These are phyloP conservation scores for Pachycephala philippinensis DNA, from an alignment of 2,113 vertebrate genomes.

Conservation along the genomic window DNA sequence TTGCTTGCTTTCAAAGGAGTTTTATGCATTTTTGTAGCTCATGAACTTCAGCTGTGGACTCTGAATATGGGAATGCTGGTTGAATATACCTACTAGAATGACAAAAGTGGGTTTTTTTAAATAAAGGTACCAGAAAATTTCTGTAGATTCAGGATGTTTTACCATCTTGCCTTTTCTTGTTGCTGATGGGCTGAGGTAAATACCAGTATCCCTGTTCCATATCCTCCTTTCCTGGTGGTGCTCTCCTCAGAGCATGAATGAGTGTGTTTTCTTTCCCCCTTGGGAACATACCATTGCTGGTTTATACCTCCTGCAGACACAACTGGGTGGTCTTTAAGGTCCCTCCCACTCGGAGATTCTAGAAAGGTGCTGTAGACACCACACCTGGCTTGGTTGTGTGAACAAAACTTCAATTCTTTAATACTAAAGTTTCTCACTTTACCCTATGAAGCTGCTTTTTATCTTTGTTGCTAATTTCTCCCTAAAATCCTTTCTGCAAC, in stretches of 20 bases:
- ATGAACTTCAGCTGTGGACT: not conserved
- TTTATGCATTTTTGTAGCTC: not conserved
- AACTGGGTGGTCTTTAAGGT: not conserved
- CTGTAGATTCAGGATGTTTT: not conserved
- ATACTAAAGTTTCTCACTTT: not conserved
- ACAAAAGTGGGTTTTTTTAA: not conserved
- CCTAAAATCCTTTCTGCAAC: not conserved
- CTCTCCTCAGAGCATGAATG: not conserved
- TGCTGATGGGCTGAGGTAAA: not conserved
- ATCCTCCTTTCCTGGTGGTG: not conserved
- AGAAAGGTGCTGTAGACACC: not conserved
- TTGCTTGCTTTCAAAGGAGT: not conserved
- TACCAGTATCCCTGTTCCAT: not conserved
- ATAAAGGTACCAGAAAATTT: not conserved
- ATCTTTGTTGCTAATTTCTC: not conserved
- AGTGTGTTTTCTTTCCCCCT: not conserved
- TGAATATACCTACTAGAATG: not conserved
- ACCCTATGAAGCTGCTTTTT: not conserved
- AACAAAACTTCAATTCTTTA: not conserved
- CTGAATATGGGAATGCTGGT: not conserved
- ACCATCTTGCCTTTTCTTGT: not conserved
- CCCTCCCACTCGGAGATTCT: not conserved
- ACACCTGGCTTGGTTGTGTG: not conserved
- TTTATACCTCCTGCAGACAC: not conserved
- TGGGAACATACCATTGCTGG: not conserved